Evolutionary conservation across 1,140 invertebrate genomes (phyloP), one percentile per base, ranked within the genome.

Genomic region (Cheumatopsyche charites): DNA sequence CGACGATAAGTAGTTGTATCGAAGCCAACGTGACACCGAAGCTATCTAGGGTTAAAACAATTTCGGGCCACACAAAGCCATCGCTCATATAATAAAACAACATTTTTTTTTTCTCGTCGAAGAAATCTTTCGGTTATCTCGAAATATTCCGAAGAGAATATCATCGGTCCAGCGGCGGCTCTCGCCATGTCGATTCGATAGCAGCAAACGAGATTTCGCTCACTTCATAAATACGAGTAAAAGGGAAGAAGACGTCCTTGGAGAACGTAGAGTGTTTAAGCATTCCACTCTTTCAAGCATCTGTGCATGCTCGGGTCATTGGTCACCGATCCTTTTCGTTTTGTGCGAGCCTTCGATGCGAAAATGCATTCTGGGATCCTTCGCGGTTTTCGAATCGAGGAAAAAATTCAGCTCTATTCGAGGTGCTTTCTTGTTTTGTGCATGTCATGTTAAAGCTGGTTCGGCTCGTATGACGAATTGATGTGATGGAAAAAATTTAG

Each of bases 241-340:
- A 66, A 43, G 63, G 63, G 63, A 66, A 66, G 63, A 66, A 42
- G 63, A 66, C 63, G 63, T 66, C 63, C 63, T 66, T 66, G 63
- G 41, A 36, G 63, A 66, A 66, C 36, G 62, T 63, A 45, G 13
- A 49, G 29, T 63, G 62, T 63, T 63, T 11, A 63, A 42, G 23
- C 62, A 63, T 63, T 63, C 62, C 62, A 45, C 62, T 41, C 29
- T 17, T 45, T 63, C 29, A 19, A 45, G 42, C 62, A 63, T 63
- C 36, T 45, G 62, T 63, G 42, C 29, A 63, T 52, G 21, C 1
- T 19, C 21, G 55, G 55, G 17, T 58, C 55, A 58, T 58, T 58
- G 55, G 55, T 58, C 55, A 23, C 55, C 19, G 55, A 58, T 58
- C 55, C 5, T 58, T 58, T 58, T 25, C 12, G 25, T 36, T 36